A percentile compares a stretch with the other conserved stretches of the same genome.
These are phyloP conservation scores for Microcebus griseorufus DNA, from an alignment of 2,113 vertebrate species.

Conservation along the genomic window DNA sequence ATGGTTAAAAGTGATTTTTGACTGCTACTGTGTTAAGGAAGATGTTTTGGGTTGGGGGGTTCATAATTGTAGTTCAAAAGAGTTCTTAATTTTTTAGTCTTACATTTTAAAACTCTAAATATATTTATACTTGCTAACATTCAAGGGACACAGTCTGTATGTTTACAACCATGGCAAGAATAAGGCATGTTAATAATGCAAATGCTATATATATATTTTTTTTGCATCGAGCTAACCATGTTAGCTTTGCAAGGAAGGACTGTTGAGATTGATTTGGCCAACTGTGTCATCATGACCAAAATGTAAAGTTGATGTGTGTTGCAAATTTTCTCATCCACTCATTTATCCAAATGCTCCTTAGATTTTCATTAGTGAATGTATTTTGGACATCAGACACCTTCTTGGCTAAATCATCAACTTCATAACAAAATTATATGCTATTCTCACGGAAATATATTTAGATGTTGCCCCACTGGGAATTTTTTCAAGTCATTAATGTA, in stretches of 20 bases:
- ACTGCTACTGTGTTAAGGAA: background rate
- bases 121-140: background rate
- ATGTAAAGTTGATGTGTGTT: background rate
- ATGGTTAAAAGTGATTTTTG: background rate
- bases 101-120: background rate
- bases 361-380: background rate
- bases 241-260: background rate
- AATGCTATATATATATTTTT: background rate
- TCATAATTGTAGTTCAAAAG: background rate
- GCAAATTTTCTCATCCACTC: background rate
- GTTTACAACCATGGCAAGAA: background rate
- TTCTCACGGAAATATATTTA: constrained; percentile 40
- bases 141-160: background rate
- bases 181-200: background rate
- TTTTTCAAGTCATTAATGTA: constrained; percentile 50
- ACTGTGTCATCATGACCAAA: background rate
- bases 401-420: background rate
- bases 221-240: background rate
- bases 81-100: background rate
- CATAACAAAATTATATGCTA: constrained; percentile 18
- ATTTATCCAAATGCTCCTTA: background rate
- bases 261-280: background rate
- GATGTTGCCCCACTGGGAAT: constrained; percentile 49
- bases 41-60: background rate
- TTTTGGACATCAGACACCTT: background rate